Base-by-base conservation (phyloP, 1,140 invertebrate species). In the Aphelenchoides besseyi region DNA sequence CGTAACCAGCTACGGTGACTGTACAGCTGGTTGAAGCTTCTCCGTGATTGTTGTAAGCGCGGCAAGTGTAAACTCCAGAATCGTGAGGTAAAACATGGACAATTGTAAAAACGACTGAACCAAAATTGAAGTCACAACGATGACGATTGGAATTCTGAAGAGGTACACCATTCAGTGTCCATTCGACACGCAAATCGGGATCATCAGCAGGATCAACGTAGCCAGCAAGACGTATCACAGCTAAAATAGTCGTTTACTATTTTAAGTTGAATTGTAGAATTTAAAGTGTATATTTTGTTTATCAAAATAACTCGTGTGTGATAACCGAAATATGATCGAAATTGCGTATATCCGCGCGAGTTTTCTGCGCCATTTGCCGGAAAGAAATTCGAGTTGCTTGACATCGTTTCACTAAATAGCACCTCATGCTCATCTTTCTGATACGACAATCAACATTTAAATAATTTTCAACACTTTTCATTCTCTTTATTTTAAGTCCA, bases 141-240 rank as follows among this genome's bases (percentile, higher is more conserved):
- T 77, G 28, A 28, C 74, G 68, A 55, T 74, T 75, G 16, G 77
- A 64, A 36, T 67, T 53, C 9, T 62, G 63, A 12, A 35, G 23
- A 8, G 91, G 89, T 78, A 89, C 89, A 28, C 92, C 93, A 86
- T 96, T 95, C 73, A 92, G 91, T 87, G 91, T 94, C 93, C 93
- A 96, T 87, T 95, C 93, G 2, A 95, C 92, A 80, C 91, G 88
- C 91, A 95, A 93, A 0, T 92, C 93, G n/a, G 92, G 92, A 86
- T 95, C 93, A 29, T 91, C 92, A 90, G 93, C 93, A 0, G 93
- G 93, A 85, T 95, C 93, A 68, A 95, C 85, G 54, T 92, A 88
- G 77, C 92, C 81, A n/a, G n/a, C n/a, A n/a, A n/a, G n/a, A n/a
- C n/a, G n/a, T n/a, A n/a, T n/a, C n/a, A n/a, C n/a, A n/a, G n/a